Percentiles rank a stretch among this genome's conserved stretches.
These are phyloP conservation scores for Apocrypta bakeri DNA, from an alignment of 1,140 invertebrate species.

Conservation along the genomic window DNA sequence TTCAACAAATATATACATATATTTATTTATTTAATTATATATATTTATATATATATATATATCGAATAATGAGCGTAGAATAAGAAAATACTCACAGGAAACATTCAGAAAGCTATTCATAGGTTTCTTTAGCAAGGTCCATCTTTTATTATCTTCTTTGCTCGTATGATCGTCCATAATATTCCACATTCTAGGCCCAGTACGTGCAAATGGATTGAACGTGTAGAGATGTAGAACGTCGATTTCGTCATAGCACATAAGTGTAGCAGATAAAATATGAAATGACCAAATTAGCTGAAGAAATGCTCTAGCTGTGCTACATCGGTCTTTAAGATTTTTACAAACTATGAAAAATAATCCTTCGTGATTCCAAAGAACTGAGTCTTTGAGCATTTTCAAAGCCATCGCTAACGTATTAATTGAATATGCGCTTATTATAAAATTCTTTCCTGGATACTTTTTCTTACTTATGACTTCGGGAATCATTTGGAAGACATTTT, in stretches of 20 bases:
- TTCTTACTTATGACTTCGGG: neutral
- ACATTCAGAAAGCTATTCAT: neutral
- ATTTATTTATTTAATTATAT: too few species aligned
- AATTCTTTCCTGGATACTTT: neutral
- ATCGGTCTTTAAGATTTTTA: neutral
- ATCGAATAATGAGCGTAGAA: neutral
- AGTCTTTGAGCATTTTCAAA: neutral
- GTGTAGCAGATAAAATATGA: neutral
- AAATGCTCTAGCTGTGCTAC: neutral
- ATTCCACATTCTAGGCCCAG: neutral
- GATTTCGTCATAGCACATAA: neutral
- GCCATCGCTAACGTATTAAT: neutral
- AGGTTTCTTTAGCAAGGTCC: slow-evolving; percentile 5
- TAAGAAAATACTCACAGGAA: neutral
- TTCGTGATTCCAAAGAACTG: slow-evolving; percentile 22
- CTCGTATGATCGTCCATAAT: neutral
- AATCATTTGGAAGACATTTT: neutral
- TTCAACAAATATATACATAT: too few species aligned
- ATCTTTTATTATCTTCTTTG: neutral
- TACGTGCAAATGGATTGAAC: neutral
- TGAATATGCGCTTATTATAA: neutral
- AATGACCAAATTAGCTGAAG: neutral
- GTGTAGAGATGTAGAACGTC: neutral
- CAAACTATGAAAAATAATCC: neutral
- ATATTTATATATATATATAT: neutral